A percentile compares a stretch with the other conserved stretches of the same genome.
Conservation (phyloP, 2,113 vertebrate species). For the Mobula hypostoma region DNA sequence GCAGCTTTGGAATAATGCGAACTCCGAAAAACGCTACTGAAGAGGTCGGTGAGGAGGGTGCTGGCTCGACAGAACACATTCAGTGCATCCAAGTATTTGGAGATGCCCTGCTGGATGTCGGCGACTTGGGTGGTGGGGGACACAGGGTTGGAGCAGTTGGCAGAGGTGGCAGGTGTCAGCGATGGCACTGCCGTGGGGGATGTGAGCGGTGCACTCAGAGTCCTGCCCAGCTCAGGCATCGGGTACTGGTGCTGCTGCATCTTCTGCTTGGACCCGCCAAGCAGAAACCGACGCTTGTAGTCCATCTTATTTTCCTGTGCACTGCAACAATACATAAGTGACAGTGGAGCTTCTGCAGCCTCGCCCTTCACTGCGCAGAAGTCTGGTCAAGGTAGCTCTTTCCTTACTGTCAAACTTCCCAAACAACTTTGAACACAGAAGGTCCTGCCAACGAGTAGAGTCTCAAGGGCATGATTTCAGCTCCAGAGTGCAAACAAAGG, state of each 20-base stretch:
- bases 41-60: constrained; percentile 94
- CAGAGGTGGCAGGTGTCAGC: constrained; percentile 54
- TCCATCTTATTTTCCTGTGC: constrained; percentile 98
- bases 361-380: constrained; percentile 43
- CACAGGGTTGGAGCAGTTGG: constrained; percentile 60
- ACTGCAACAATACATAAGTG: constrained; percentile 98
- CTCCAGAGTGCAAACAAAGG: constrained; percentile 78
- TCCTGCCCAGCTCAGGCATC: constrained; percentile 87
- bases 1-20: constrained; percentile 97
- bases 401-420: constrained; percentile 39
- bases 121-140: constrained; percentile 79
- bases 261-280: constrained; percentile 99
- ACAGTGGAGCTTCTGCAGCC: constrained; percentile 50
- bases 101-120: constrained; percentile 98
- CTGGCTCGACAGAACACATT: constrained; percentile 96
- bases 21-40: constrained; percentile 93
- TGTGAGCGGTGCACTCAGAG: constrained; percentile 79
- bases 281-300: constrained; percentile 99
- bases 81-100: constrained; percentile 94
- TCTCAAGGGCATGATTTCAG: constrained; percentile 64
- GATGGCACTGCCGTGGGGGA: constrained; percentile 64
- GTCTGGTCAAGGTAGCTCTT: constrained; percentile 49
- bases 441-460: constrained; percentile 50
- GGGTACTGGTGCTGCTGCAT: constrained; percentile 97
- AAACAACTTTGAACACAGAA: constrained; percentile 61